Base-by-base conservation (phyloP, 1,140 invertebrate species). In the Formica exsecta region DNA sequence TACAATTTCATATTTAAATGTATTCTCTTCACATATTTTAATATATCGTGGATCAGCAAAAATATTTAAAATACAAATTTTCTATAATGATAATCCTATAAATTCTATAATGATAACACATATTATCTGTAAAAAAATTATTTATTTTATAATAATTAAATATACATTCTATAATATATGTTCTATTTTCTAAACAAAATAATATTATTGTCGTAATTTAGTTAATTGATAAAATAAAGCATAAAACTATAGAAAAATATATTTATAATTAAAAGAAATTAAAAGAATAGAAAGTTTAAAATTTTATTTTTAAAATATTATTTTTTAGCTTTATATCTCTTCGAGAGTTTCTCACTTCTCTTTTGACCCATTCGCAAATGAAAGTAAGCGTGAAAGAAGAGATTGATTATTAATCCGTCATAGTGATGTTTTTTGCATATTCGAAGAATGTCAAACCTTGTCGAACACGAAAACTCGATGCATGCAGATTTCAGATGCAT, bases 381-480 rank as follows among this genome's bases (percentile, higher is more conserved):
- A 77, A 19, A 65, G 38, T 25, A 65, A 77, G 32, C 9, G 6
- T 65, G 25, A 3, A 41, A 22, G n/a, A 65, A n/a, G 9, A 76
- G 32, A 19, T 76, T 76, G 25, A 64, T 16, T 36, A 41, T 65
- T 65, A 44, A 29, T 13, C 5, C 13, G 11, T 32, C 22, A 29
- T 19, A 59, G 11, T 48, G 38, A 41, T 19, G 13, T 64, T 64
- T 62, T 16, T 59, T 32, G 13, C 57, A 41, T 25, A 3, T 62
- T 32, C 25, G 16, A 25, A 54, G 8, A 6, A 66, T 44, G 3
- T 41, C 48, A 73, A 54, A 73, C 2, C 3, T 6, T 73, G 5
- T 73, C 29, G 11, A 36, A 19, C 9, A 16, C 44, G 13, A 73
- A 73, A 51, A 73, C 57, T 80, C 51, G 16, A 80, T n/a, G 36